Evolutionary conservation across 2,113 vertebrate species (phyloP).

Genomic region (Corynorhinus townsendii): DNA sequence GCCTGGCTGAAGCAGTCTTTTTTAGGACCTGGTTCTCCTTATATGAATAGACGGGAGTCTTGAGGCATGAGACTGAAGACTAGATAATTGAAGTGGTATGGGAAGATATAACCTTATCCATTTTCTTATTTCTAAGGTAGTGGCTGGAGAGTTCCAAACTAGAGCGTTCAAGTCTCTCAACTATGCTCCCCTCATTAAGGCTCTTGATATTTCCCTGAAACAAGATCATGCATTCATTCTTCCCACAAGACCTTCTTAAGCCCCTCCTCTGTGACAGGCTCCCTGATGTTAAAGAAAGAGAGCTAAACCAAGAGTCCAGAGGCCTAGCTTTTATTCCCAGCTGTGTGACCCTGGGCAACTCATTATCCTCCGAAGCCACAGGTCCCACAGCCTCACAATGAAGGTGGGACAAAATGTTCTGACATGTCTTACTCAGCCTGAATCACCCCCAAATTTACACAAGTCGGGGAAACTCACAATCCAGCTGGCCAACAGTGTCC

Average conservation of each 20-base stretch:
- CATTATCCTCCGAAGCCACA: not conserved
- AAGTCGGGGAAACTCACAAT: not conserved
- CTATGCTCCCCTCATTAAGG: not conserved
- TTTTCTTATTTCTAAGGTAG: not conserved
- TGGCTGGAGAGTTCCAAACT: not conserved
- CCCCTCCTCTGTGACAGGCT: not conserved
- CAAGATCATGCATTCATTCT: not conserved
- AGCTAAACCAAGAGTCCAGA: not conserved
- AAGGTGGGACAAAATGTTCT: not conserved
- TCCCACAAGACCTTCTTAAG: not conserved
- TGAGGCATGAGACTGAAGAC: not conserved
- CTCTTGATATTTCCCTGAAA: not conserved
- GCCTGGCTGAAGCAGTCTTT: not conserved
- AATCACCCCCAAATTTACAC: not conserved
- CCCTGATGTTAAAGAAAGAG: not conserved
- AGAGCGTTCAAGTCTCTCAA: not conserved
- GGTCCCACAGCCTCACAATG: not conserved
- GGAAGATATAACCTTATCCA: not conserved
- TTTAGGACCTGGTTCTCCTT: not conserved
- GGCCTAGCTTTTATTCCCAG: not conserved
- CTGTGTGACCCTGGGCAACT: not conserved
- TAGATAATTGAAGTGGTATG: not conserved
- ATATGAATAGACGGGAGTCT: not conserved
- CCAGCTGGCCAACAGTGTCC: not conserved
- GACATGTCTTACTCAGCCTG: not conserved